Evolutionary conservation across 2,113 vertebrate genomes (phyloP).

Genomic region (Miniopterus natalensis): DNA sequence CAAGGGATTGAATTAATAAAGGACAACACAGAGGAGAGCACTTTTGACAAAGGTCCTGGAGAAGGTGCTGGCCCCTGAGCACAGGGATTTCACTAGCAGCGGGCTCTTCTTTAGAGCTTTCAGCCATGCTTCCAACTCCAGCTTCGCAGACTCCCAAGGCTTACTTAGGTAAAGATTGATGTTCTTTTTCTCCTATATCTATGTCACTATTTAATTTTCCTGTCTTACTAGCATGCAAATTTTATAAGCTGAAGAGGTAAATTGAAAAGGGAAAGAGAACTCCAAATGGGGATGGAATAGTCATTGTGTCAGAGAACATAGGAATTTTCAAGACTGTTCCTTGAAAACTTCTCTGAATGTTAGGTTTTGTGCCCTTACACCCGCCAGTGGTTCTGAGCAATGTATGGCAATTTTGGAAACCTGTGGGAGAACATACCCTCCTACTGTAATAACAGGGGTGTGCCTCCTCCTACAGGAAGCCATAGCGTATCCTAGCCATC

Average conservation of each 20-base stretch:
- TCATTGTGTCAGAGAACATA: background rate
- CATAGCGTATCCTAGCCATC: too few species aligned
- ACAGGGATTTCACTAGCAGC: accelerated
- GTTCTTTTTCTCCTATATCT: background rate
- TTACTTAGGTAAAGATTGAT: background rate
- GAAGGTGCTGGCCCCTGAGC: background rate
- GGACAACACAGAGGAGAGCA: background rate
- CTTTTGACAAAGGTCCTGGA: background rate
- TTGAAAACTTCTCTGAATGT: background rate
- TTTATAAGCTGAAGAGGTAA: conserved; percentile 36
- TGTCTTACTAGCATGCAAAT: conserved; percentile 1
- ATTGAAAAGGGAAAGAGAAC: conserved; percentile 49
- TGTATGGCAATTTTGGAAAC: background rate
- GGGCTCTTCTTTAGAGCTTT: background rate
- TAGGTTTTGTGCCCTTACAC: background rate
- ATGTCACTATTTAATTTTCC: background rate
- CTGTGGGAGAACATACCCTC: background rate
- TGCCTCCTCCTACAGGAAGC: background rate
- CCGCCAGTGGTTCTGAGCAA: background rate
- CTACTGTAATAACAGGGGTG: background rate
- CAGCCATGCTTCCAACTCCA: background rate
- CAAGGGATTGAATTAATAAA: background rate
- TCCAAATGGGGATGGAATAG: background rate
- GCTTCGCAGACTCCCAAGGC: too few species aligned
- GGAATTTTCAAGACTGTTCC: conserved; percentile 38